Percentiles rank a stretch among this genome's conserved stretches.
Evolutionary conservation across 2,113 vertebrate genomes (phyloP).

Genomic region (Neomonachus schauinslandi): DNA sequence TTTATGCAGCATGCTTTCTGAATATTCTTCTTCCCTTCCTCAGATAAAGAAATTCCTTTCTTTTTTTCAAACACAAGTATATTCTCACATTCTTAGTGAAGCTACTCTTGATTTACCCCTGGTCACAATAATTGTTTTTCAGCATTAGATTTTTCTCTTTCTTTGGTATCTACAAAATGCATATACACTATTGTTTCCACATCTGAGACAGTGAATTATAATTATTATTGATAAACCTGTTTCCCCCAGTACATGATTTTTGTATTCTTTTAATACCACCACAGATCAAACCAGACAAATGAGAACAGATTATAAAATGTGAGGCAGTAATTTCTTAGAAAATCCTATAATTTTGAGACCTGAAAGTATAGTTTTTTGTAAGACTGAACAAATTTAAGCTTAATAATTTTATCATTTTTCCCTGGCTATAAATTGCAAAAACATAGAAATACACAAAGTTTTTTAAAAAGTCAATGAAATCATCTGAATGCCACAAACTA

Average conservation of each 20-base stretch:
- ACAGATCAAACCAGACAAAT: not conserved
- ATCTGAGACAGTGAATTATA: not conserved
- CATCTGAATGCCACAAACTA: not conserved
- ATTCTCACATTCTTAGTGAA: not conserved
- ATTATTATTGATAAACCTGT: not conserved
- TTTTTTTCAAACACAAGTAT: not conserved
- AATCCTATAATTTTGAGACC: not conserved
- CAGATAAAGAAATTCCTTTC: not conserved
- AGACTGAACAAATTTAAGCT: not conserved
- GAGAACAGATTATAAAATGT: not conserved
- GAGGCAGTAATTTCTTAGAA: not conserved
- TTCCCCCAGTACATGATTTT: not conserved
- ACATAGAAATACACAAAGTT: not conserved
- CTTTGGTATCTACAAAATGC: not conserved
- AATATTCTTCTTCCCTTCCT: not conserved
- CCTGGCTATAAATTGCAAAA: not conserved
- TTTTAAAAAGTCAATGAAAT: not conserved
- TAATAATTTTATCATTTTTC: not conserved
- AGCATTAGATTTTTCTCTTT: not conserved
- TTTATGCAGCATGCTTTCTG: not conserved
- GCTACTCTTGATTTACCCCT: not conserved
- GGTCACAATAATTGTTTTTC: not conserved
- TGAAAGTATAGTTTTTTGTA: not conserved
- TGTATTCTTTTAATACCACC: not conserved
- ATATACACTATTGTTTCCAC: not conserved